Percentiles rank a stretch among this genome's conserved stretches.
These are phyloP conservation scores for Ptychoptera contaminata DNA, from an alignment of 2,888 invertebrate species.

Conservation along the genomic window DNA sequence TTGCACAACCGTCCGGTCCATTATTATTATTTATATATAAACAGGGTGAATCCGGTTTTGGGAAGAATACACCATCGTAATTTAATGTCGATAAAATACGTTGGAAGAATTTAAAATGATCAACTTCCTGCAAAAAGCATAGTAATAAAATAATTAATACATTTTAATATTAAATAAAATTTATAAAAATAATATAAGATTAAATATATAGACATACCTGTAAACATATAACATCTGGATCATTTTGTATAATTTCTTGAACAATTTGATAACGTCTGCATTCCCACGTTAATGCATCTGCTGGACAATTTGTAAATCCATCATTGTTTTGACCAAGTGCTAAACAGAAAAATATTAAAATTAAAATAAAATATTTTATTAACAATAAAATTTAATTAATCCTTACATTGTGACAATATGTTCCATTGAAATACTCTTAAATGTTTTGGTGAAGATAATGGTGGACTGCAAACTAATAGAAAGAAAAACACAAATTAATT, in stretches of 20 bases:
- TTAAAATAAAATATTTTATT: neutral
- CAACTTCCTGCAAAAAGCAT: slow-evolving; percentile 42
- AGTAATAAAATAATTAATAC: neutral
- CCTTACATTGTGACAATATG: slow-evolving; percentile 50
- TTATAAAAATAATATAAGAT: neutral
- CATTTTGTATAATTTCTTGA: slow-evolving; percentile 51
- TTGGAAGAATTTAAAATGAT: slow-evolving; percentile 53
- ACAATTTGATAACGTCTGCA: slow-evolving; percentile 47
- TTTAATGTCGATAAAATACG: slow-evolving; percentile 44
- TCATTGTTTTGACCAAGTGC: slow-evolving; percentile 55
- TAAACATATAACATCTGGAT: slow-evolving; percentile 54
- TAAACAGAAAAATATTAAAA: slow-evolving; percentile 23
- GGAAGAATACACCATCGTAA: slow-evolving; percentile 51
- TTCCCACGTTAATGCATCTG: slow-evolving; percentile 52
- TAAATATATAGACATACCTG: no score
- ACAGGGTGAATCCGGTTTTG: slow-evolving; percentile 65
- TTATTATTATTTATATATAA: slow-evolving; percentile 52
- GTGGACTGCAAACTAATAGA: slow-evolving; percentile 35
- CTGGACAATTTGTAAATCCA: slow-evolving; percentile 54
- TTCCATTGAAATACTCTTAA: slow-evolving; percentile 55
- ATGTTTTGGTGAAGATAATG: slow-evolving; percentile 30
- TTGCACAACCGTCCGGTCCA: slow-evolving; percentile 65
- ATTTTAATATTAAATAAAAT: neutral
- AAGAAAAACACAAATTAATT: no score
- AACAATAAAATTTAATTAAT: neutral